Percentiles rank a stretch among this genome's conserved stretches.
Evolutionary conservation across 2,113 vertebrate species (phyloP).

Genomic region (Dipodomys spectabilis): DNA sequence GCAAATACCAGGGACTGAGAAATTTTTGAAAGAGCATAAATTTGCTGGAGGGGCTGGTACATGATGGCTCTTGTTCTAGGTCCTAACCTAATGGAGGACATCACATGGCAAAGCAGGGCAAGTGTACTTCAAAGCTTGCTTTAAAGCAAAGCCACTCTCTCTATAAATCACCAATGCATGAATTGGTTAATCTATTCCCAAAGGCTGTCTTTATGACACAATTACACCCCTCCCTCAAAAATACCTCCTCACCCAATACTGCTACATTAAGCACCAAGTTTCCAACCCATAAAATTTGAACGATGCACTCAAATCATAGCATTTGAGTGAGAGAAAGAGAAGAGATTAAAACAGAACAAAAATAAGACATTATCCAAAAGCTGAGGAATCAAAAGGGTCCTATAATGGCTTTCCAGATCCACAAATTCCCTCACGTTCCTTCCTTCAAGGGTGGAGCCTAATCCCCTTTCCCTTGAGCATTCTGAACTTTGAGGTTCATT

Average conservation of each 20-base stretch:
- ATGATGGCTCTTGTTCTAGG: background rate
- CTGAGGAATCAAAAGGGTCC: background rate
- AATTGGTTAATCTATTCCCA: background rate
- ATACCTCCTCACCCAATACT: too few species aligned
- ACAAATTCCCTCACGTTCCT: background rate
- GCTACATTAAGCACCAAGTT: background rate
- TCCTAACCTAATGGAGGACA: background rate
- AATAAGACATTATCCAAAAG: background rate
- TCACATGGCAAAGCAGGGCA: background rate
- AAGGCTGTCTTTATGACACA: accelerated
- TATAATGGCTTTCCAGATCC: background rate
- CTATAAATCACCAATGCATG: background rate
- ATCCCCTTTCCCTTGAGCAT: background rate
- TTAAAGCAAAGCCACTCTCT: background rate
- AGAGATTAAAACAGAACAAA: background rate
- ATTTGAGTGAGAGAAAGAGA: background rate
- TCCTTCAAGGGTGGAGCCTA: background rate
- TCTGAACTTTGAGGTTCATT: background rate
- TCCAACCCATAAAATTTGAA: background rate
- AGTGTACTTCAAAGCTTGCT: too few species aligned
- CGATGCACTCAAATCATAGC: background rate
- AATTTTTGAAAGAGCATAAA: background rate
- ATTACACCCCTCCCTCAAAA: background rate
- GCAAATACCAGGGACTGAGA: background rate
- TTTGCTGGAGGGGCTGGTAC: background rate